phyloP scores from a whole-genome alignment of 2,797 vertebrate genomes.

The Okamejei kenojei region DNA sequence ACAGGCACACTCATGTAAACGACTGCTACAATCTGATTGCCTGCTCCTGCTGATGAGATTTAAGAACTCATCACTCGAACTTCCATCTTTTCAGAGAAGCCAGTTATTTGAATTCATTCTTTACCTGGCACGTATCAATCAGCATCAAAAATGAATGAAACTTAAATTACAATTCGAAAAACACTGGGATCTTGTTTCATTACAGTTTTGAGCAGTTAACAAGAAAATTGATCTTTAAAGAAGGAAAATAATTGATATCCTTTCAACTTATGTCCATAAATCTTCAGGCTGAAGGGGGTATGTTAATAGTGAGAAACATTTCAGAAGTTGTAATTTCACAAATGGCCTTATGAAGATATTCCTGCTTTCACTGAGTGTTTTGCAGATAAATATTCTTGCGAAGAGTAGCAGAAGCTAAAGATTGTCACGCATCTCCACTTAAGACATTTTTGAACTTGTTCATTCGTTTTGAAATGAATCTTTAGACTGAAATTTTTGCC shows the following conservation, averaged over 20 bases:
- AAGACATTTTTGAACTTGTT: background rate
- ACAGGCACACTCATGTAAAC: background rate
- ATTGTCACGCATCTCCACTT: background rate
- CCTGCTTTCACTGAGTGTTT: background rate
- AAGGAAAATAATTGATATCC: background rate
- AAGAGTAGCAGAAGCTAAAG: background rate
- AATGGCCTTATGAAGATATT: background rate
- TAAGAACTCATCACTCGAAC: background rate
- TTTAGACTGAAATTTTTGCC: no score
- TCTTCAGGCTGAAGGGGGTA: background rate
- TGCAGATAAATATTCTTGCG: background rate
- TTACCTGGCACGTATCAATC: background rate
- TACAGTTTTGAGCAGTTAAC: background rate
- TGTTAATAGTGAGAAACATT: background rate
- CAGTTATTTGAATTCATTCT: conserved; percentile 19
- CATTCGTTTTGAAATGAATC: no score
- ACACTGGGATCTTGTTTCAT: background rate
- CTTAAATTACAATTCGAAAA: background rate
- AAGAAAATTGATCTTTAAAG: conserved; percentile 3
- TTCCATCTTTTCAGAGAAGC: background rate
- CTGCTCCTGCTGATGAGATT: background rate
- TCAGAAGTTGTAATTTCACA: conserved; percentile 14
- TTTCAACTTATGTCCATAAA: conserved; percentile 7
- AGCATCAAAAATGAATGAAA: conserved; percentile 1
- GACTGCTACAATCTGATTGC: background rate